Evolutionary conservation across 2,888 invertebrate species (phyloP), one percentile per base, ranked within the genome.

Genomic region (Agrilus mali): DNA sequence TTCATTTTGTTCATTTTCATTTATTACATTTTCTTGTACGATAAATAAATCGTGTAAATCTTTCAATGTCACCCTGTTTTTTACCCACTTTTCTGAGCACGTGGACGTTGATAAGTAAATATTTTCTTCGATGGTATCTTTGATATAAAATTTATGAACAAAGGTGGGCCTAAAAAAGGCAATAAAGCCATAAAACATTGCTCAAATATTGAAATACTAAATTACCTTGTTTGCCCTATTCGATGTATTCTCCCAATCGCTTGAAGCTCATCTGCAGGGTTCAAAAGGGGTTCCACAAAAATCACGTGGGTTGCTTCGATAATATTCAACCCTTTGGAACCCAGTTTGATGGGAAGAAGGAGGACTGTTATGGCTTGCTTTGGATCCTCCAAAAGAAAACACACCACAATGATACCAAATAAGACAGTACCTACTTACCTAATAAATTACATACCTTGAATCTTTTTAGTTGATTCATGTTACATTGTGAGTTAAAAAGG

Each of bases 251-350:
- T 67, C 1, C 86, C 85, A 44, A 87, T 75, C 1, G 86, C 86
- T 66, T 87, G 86, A 12, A 77, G 63, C 56, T 86, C 84, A 55
- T 81, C 79, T 0, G 78, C 79, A 2, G 77, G 75, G 63, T 85
- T 82, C 14, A 86, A 65, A 34, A 82, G 70, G 0, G 86, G 86
- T 55, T 87, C 86, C 1, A 82, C 74, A 16, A 87, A 67, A 38
- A 87, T 69, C 0, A 86, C 79, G 62, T 86, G 83, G 1, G 80
- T 82, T 1, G 87, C 86, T 66, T 86, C 86, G 22, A 78, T 77
- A 39, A 87, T 64, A 65, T 87, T 87, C 10, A 87, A 66, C 0
- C 87, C 87, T 60, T 85, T 86, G 0, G 81, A 72, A n/a, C 86
- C 86, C 42, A 73, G 70, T 40, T 71, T 60, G 14, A 86, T 63